Evolutionary conservation across 2,888 invertebrate species (phyloP).

Genomic region (Dione vanillae): DNA sequence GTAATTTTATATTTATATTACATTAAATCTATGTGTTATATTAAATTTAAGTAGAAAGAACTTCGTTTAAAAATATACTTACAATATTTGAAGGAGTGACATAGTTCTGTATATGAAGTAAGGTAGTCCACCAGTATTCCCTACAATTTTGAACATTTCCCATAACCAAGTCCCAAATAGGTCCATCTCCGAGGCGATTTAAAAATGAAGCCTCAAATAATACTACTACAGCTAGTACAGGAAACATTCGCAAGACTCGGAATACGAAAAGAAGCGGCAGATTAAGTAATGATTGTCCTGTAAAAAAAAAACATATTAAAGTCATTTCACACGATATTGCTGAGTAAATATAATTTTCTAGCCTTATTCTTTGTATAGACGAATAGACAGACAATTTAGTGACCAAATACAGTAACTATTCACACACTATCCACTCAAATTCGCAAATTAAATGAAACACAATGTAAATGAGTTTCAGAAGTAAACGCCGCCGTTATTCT

Average conservation of each 20-base stretch:
- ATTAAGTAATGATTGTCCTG: conserved; percentile 61
- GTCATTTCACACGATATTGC: too few species aligned
- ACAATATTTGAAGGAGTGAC: conserved; percentile 56
- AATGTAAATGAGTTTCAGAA: too few species aligned
- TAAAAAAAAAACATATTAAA: conserved; percentile 20
- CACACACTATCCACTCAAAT: too few species aligned
- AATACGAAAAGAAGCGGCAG: conserved; percentile 67
- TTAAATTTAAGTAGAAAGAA: too few species aligned
- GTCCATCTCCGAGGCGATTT: conserved; percentile 62
- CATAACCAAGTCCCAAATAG: conserved; percentile 52
- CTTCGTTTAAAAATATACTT: conserved; percentile 39
- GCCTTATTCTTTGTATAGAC: too few species aligned
- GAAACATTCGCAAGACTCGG: conserved; percentile 66
- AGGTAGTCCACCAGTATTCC: conserved; percentile 66
- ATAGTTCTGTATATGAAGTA: conserved; percentile 67
- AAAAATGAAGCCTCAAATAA: conserved; percentile 61
- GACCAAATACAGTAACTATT: too few species aligned
- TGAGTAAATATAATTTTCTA: too few species aligned
- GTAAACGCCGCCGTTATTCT: too few species aligned
- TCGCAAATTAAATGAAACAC: too few species aligned
- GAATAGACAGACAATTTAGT: too few species aligned
- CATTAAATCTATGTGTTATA: too few species aligned
- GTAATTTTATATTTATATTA: too few species aligned
- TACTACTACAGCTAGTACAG: conserved; percentile 59
- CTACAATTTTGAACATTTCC: conserved; percentile 57